Base-by-base conservation (phyloP, 2,888 invertebrate genomes). In the Rosalia funebris region DNA sequence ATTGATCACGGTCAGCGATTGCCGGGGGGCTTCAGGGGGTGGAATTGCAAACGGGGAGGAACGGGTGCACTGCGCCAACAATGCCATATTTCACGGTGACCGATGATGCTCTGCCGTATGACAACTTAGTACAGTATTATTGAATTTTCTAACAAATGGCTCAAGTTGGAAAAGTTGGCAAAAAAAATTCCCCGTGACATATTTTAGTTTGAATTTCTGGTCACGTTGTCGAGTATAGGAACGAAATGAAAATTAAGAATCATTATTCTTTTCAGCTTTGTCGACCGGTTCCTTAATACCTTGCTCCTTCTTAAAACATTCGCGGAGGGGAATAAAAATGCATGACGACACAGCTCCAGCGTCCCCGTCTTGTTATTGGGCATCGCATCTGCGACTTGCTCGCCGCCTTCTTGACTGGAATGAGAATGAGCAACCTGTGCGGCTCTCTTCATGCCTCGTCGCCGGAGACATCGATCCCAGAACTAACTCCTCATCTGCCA, bases 211-310 rank as follows among this genome's bases (percentile, higher is more conserved):
- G 71, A 75, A 68, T 80, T 81, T 81, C 81, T 72, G 72, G 78
- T 80, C 82, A 81, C 81, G 82, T 80, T 62, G 68, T 66, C 75
- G 75, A 75, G 79, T 80, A 81, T 80, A 80, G 79, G 79, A 80
- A 81, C 81, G 81, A 81, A 81, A 81, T 81, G 81, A 81, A 82
- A 82, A 82, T 82, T 82, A 82, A 81, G 81, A 81, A 82, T 81
- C 81, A 82, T 81, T 81, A 82, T 81, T 82, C 82, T 82, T 81
- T 81, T 77, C 81, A 81, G 81, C 82, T 81, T 79, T 79, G 80
- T 79, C 79, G 79, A 77, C 77, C 78, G 75, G 78, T 75, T 77
- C 77, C 78, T 79, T 80, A 79, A 81, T 80, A 79, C 79, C 79
- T 79, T 77, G 74, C 77, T 78, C 77, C 76, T 75, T 64, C 76